Evolutionary conservation across 1,140 invertebrate species (phyloP), one percentile per base, ranked within the genome.

Genomic region (Brachionus plicatilis): DNA sequence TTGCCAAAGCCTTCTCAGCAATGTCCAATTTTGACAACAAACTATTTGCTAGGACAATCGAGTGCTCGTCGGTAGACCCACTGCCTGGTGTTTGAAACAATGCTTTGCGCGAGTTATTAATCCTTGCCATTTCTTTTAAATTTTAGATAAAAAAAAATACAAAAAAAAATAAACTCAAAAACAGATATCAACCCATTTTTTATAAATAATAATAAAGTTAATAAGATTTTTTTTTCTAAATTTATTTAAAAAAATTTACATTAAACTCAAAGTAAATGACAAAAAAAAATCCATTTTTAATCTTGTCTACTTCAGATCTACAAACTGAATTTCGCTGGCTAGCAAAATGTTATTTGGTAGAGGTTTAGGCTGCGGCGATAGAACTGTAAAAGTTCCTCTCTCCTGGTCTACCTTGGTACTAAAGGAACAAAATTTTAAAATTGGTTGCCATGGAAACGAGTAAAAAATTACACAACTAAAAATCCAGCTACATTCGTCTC

Each of bases 331-430:
- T 65, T 86, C 85, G 66, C 85, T 86, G 12, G 84, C 60, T 20
- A 87, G 27, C 17, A 87, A 65, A 24, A 90, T 88, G 11, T 86
- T 93, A 88, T 94, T 94, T 14, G 95, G 96, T 50, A 98, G 88
- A 17, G 95, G 96, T 85, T 94, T 92, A 17, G 95, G 95, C 88
- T 96, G 95, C 8, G 96, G 96, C 1, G 95, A 96, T 9, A 99
- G 90, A 3, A 98, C 92, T 72, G 95, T 97, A 65, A 97, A 91
- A 0, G 92, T 92, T 89, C 96, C 94, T 84, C 94, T 92, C 60
- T 97, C 95, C 86, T 93, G 92, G 88, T 98, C 95, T 29, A 97
- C 94, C 85, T 94, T 94, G 5, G 95, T 96, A 0, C 95, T 96
- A 88, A 86, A 85, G 88, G 85, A 84, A 87, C 76, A 86, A 17